phyloP scores from a whole-genome alignment of 1,140 invertebrate species.

The Heliconius hermathena region DNA sequence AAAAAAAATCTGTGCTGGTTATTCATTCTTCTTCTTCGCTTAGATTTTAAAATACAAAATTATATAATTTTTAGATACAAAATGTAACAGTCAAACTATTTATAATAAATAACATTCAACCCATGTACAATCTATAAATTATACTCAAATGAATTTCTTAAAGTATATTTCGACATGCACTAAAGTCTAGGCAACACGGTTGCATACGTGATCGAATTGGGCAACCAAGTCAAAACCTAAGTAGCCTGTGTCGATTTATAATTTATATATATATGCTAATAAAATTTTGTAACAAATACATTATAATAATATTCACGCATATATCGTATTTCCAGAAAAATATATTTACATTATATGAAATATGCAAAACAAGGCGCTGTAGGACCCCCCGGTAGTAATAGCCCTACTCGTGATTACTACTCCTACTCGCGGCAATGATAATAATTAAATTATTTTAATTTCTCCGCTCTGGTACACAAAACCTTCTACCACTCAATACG shows the following conservation, averaged over 20 bases:
- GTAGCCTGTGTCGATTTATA: not conserved
- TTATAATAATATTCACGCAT: not conserved
- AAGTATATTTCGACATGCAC: conserved; percentile 27
- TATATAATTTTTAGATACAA: not conserved
- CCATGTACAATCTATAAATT: conserved; percentile 22
- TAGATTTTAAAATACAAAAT: too few species aligned
- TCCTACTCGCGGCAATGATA: too few species aligned
- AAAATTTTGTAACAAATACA: not conserved
- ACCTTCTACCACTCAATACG: too few species aligned
- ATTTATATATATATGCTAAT: not conserved
- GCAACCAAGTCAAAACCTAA: conserved; percentile 14
- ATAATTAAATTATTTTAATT: too few species aligned
- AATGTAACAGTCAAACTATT: not conserved
- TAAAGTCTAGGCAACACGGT: conserved; percentile 25
- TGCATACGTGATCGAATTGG: conserved; percentile 23
- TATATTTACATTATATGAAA: not conserved
- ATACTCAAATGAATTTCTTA: conserved; percentile 30
- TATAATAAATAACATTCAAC: conserved; percentile 16
- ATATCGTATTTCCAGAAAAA: too few species aligned
- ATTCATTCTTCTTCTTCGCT: too few species aligned
- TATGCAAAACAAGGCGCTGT: too few species aligned
- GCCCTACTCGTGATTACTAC: too few species aligned
- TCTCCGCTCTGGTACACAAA: too few species aligned
- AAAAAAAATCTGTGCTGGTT: not conserved
- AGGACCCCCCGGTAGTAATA: too few species aligned